Percentiles rank a stretch among this genome's conserved stretches.
Evolutionary conservation across 1,140 invertebrate species (phyloP).

Genomic region (Pogonognathellus flavescens): DNA sequence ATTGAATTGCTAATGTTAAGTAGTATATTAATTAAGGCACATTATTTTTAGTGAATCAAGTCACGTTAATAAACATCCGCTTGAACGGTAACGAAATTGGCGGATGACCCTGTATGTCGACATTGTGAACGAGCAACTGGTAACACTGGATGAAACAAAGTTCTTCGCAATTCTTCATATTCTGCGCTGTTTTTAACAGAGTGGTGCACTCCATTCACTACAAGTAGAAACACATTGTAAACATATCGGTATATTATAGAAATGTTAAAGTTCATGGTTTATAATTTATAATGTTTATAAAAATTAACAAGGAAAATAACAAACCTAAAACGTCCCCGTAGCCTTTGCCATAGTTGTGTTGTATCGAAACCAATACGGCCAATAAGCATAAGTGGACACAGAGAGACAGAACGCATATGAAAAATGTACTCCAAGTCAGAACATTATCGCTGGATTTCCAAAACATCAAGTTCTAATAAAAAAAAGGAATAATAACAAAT

Average conservation of each 20-base stretch:
- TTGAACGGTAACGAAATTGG: slow-evolving; percentile 25
- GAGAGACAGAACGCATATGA: slow-evolving; percentile 34
- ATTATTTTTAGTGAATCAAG: not conserved
- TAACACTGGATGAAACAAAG: slow-evolving; percentile 50
- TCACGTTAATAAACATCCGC: slow-evolving; percentile 56
- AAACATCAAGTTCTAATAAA: slow-evolving; percentile 18
- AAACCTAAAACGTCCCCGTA: slow-evolving; percentile 54
- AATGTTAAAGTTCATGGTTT: not conserved
- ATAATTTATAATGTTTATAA: not conserved
- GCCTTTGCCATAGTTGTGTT: slow-evolving; percentile 60
- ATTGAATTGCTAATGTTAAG: too few relatives aligned
- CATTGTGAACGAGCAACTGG: not conserved
- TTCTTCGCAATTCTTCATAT: slow-evolving; percentile 56
- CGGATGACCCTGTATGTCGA: not conserved
- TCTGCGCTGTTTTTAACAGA: slow-evolving; percentile 58
- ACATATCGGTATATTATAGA: not conserved
- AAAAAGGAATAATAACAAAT: not conserved
- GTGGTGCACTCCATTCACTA: slow-evolving; percentile 56
- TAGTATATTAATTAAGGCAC: not conserved
- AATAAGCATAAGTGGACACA: slow-evolving; percentile 59
- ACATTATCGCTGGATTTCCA: slow-evolving; percentile 32
- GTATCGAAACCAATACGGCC: slow-evolving; percentile 34
- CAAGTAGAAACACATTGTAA: not conserved
- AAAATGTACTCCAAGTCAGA: slow-evolving; percentile 50
- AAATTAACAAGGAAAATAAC: not conserved